Percentiles rank a stretch among this genome's conserved stretches.
phyloP scores from a whole-genome alignment of 1,140 invertebrate species.

The Cotesia chilonis region DNA sequence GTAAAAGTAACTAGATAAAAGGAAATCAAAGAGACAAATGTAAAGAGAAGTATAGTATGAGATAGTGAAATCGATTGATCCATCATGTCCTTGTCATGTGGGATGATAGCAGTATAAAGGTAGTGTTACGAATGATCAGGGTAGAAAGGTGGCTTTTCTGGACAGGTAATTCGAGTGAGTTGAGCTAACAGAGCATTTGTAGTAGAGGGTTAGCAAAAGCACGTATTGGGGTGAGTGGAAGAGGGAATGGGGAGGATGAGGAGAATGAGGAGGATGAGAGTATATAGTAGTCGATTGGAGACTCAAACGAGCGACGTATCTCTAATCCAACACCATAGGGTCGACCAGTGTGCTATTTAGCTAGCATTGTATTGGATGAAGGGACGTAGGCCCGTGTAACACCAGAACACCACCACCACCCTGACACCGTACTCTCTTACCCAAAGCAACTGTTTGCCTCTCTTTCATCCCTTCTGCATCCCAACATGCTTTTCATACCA shows the following conservation, averaged over 20 bases:
- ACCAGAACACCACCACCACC: slow-evolving; percentile 51
- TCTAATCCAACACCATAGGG: slow-evolving; percentile 61
- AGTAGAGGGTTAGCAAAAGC: slow-evolving; percentile 23
- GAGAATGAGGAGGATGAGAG: slow-evolving; percentile 1
- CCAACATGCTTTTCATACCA: neutral
- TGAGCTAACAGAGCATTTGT: slow-evolving; percentile 5
- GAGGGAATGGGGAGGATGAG: neutral
- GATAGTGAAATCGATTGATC: slow-evolving; percentile 41
- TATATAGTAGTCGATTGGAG: slow-evolving; percentile 35
- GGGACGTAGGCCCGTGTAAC: slow-evolving; percentile 48
- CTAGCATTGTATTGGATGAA: slow-evolving; percentile 61
- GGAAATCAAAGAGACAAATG: neutral
- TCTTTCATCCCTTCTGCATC: slow-evolving; percentile 33
- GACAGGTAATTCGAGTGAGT: slow-evolving; percentile 39
- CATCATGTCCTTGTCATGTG: slow-evolving; percentile 39
- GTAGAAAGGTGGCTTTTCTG: slow-evolving; percentile 25
- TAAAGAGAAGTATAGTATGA: neutral
- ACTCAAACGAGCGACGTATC: slow-evolving; percentile 62
- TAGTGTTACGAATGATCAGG: slow-evolving; percentile 10
- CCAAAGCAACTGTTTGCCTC: slow-evolving; percentile 26
- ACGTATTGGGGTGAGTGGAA: slow-evolving; percentile 13
- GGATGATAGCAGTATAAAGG: slow-evolving; percentile 23
- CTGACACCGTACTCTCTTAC: slow-evolving; percentile 49
- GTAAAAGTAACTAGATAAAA: neutral
- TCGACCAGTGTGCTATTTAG: slow-evolving; percentile 60